Percentiles rank a stretch among this genome's conserved stretches.
Conservation (phyloP, 2,888 invertebrate species). For the Agrochola macilenta region DNA sequence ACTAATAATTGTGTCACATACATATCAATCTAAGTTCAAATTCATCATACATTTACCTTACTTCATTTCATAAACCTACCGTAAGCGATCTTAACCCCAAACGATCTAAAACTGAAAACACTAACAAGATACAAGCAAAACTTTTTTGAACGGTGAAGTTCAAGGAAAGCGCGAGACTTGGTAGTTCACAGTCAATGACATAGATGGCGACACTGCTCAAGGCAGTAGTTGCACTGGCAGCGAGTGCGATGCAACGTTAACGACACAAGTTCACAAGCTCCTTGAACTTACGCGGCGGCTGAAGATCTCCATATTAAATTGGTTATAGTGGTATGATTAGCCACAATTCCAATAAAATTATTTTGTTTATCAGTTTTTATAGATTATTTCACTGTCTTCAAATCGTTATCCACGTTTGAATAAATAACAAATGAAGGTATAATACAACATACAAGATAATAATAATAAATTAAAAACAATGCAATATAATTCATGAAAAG, state of each 20-base stretch:
- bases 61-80: neutral
- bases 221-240: slow-evolving; percentile 16
- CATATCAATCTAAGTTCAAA: neutral
- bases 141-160: slow-evolving; percentile 29
- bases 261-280: neutral
- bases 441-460: neutral
- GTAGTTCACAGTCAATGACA: slow-evolving; percentile 51
- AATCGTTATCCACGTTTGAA: too few relatives aligned
- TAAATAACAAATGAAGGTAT: neutral
- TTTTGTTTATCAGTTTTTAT: neutral
- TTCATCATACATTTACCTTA: neutral
- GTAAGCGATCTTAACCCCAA: too few relatives aligned
- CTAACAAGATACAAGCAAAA: neutral
- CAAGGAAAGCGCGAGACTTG: slow-evolving; percentile 31
- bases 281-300: slow-evolving; percentile 3
- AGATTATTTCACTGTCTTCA: too few relatives aligned
- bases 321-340: neutral
- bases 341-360: neutral
- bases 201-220: slow-evolving; percentile 56
- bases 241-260: neutral
- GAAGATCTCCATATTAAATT: neutral
- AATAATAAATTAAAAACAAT: neutral
- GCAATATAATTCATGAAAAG: neutral
- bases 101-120: neutral
- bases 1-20: neutral